Conservation (phyloP, 1,140 invertebrate genomes). For the Ostrea denselamellosa region DNA sequence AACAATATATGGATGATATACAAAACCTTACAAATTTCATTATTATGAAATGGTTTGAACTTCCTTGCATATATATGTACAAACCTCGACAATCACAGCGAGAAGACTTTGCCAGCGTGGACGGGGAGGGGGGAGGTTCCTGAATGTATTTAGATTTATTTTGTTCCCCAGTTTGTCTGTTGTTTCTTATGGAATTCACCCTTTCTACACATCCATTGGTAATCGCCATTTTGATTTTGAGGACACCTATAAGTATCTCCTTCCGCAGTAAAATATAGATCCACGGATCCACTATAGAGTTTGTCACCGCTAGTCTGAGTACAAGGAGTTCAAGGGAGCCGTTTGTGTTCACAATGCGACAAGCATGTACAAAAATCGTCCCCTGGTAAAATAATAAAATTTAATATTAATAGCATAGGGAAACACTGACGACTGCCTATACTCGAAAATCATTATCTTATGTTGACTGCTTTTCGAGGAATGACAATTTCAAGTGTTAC, state of each 20-base stretch:
- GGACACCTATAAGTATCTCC: conserved; percentile 6
- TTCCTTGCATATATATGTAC: not conserved
- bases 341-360: not conserved
- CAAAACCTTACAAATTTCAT: too few species aligned
- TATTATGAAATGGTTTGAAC: too few species aligned
- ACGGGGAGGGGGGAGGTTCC: not conserved
- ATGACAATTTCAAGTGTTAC: too few species aligned
- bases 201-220: not conserved
- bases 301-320: conserved; percentile 29
- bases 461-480: too few species aligned
- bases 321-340: conserved; percentile 18
- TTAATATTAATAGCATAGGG: too few species aligned
- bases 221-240: not conserved
- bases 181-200: not conserved
- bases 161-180: not conserved
- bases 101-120: not conserved
- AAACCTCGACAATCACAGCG: not conserved
- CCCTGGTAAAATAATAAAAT: not conserved
- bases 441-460: too few species aligned
- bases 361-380: not conserved
- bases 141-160: not conserved
- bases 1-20: not conserved
- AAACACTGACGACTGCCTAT: too few species aligned
- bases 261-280: conserved; percentile 42
- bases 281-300: conserved; percentile 27